phyloP scores from a whole-genome alignment of 2,113 vertebrate species.

The Cynoglossus semilaevis region DNA sequence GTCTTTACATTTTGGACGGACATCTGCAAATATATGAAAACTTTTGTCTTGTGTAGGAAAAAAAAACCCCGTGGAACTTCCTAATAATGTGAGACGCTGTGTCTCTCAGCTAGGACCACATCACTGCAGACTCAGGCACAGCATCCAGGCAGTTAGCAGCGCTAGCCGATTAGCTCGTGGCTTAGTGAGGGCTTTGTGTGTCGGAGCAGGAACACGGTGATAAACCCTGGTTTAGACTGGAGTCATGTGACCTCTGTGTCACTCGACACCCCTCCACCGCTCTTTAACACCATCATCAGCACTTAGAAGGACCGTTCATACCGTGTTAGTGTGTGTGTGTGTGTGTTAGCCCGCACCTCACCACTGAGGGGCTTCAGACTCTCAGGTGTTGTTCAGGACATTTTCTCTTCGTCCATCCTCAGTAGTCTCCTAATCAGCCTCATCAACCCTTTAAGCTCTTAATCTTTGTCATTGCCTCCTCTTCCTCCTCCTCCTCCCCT shows the following conservation, averaged over 20 bases:
- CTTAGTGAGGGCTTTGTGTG: conserved; percentile 49
- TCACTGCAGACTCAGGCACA: not conserved
- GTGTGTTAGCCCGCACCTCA: not conserved
- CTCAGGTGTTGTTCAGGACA: no score
- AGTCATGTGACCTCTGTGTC: conserved; percentile 22
- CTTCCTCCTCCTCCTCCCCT: conserved; percentile 16
- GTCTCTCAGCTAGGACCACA: no score
- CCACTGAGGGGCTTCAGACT: not conserved
- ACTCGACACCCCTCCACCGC: not conserved
- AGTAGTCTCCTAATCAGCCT: conserved; percentile 69
- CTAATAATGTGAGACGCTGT: no score
- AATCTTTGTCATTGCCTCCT: conserved; percentile 58
- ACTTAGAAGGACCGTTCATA: not conserved
- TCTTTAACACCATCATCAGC: conserved; percentile 29
- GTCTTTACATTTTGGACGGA: no score
- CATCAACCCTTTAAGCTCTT: conserved; percentile 68
- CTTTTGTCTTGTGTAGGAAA: no score
- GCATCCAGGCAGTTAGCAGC: conserved; percentile 22
- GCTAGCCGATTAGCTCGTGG: conserved; percentile 50
- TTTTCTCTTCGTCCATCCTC: conserved; percentile 44
- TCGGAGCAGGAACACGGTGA: conserved; percentile 29
- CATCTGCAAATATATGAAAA: no score
- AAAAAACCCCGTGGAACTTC: no score
- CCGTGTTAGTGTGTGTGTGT: not conserved
- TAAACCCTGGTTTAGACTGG: conserved; percentile 45